Evolutionary conservation across 2,888 invertebrate genomes (phyloP), one percentile per base, ranked within the genome.

Genomic region (Acanthosepion lycidas): DNA sequence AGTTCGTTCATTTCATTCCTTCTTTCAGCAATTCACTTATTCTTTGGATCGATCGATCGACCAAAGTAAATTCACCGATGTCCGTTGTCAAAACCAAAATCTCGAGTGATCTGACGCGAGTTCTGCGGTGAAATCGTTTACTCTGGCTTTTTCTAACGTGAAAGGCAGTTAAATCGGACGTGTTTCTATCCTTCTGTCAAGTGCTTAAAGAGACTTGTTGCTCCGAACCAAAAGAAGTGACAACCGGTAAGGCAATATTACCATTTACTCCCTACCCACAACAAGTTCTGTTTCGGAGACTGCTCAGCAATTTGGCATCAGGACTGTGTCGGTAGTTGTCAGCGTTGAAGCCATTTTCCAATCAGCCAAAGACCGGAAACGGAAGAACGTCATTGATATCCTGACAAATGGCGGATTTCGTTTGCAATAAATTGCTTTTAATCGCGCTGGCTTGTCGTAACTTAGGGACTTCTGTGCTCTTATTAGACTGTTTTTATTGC

Each of bases 291-390:
- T 78, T 78, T n/a, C n/a, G 78, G 78, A 33, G n/a, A 33, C 78
- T 78, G 78, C 12, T 15, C 78, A 33, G 78, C 78, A 78, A n/a
- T 78, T 78, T 78, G 78, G n/a, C 78, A 78, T 78, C 12, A n/a
- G 12, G 78, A 78, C 78, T 78, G 78, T n/a, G 78, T 78, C 78
- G 78, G 78, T n/a, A n/a, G 78, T 78, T 78, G 78, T 33, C 78
- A 78, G 78, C 15, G 12, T 78, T 15, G 78, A 78, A 4, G 78
- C 78, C 78, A 78, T 78, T 78, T 78, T 78, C 78, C 78, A n/a
- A 78, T 78, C 78, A 78, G n/a, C n/a, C 78, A n/a, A n/a, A 78
- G n/a, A n/a, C 78, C 78, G 78, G 78, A 78, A 78, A n/a, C 78
- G 78, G 78, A 78, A 78, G 78, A 33, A 33, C 78, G 78, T 78